Base-by-base conservation (phyloP, 2,113 vertebrate species). In the Triplophysa dalaica region DNA sequence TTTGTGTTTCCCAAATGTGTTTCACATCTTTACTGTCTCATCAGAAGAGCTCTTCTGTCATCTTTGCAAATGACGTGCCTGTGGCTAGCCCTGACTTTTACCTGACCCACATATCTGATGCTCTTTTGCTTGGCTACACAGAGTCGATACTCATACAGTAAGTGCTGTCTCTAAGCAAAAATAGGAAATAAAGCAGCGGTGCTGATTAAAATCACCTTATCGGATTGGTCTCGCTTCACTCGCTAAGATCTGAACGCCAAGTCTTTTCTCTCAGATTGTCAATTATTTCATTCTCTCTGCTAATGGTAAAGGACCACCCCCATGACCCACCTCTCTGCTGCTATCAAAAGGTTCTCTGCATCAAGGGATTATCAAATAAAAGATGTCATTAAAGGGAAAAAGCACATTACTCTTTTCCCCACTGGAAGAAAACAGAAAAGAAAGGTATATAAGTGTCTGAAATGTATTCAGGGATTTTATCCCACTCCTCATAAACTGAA, bases 341-440 rank as follows among this genome's bases (percentile, higher is more conserved):
- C 43, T 60, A 68, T 83, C 63, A 70, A 83, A 85, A 69, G 54
- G 50, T 50, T 41, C 45, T 19, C 54, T 75, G 67, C 66, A 80
- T 83, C 52, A 66, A 70, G 62, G 79, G 82, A 79, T 85, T 83
- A 83, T 81, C 52, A 63, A 85, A 76, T 70, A 50, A 80, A 83
- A 77, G 50, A 58, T 38, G 45, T 80, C 77, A 84, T 80, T 84
- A 84, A 80, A 61, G 77, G 64, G 50, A 70, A 63, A 66, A 58
- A 70, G 58, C 48, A 61, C 24, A 75, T 82, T 82, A 82, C 38
- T 11, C 54, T 29, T 74, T 74, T 19, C 70, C 70, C 54, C 70
- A 45, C n/a, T 12, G 24, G 10, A n/a, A 33, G 26, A 26, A 14
- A 75, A 56, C 38, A 38, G n/a, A 16, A 41, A 33, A 29, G 33